A percentile compares a stretch with the other conserved stretches of the same genome.
phyloP scores from a whole-genome alignment of 2,113 vertebrate genomes.

The Fregetta grallaria region DNA sequence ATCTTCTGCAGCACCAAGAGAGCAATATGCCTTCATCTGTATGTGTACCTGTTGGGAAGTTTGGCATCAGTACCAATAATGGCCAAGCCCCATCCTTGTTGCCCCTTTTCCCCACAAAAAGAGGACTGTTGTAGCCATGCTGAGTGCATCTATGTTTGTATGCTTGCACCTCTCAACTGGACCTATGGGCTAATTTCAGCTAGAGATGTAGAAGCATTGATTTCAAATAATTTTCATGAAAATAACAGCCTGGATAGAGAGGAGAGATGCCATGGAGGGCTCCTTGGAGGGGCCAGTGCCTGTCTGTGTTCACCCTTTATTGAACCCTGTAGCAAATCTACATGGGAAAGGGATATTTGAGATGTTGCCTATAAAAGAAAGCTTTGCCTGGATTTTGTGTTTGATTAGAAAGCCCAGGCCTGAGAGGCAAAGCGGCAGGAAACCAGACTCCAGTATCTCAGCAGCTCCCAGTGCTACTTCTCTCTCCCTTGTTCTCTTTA shows the following conservation, averaged over 20 bases:
- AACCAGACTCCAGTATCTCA: not conserved
- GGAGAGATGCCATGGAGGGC: not conserved
- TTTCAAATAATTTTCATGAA: not conserved
- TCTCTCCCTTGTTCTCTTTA: not conserved
- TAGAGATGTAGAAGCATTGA: not conserved
- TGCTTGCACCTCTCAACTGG: not conserved
- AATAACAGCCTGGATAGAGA: not conserved
- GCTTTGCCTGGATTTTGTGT: not conserved
- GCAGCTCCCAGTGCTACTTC: not conserved
- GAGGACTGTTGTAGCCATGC: not conserved
- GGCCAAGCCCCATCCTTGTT: not conserved
- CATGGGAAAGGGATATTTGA: not conserved
- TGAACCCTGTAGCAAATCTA: not conserved
- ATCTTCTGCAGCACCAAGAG: not conserved
- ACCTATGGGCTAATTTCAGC: not conserved
- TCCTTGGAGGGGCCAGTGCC: not conserved
- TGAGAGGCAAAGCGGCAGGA: fast-evolving
- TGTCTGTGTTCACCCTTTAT: not conserved
- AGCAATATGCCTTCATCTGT: not conserved
- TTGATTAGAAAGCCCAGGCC: fast-evolving
- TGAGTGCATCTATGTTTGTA: not conserved
- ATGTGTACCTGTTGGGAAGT: not conserved
- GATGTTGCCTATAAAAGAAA: not conserved
- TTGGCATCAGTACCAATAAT: not conserved
- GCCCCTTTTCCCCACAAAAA: not conserved